Base-by-base conservation (phyloP, 2,797 vertebrate species). In the Anguilla obscura region DNA sequence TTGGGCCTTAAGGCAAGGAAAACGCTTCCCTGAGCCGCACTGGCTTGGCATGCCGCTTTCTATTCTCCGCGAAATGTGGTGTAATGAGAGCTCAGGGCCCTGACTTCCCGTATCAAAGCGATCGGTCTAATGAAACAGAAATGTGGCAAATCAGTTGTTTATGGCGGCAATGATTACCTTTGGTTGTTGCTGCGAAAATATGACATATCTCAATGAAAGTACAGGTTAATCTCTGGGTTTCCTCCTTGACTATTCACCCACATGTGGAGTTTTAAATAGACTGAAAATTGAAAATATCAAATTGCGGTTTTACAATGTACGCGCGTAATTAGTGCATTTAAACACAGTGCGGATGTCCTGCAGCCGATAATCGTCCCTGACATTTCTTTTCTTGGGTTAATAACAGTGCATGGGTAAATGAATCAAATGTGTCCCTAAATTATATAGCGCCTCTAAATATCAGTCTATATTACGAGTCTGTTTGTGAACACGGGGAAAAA, bases 391-490 rank as follows among this genome's bases (percentile, higher is more conserved):
- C 96, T 92, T 94, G 96, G 96, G 96, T 96, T 97, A 97, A 97
- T 97, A 96, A 96, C 96, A 96, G 96, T 94, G 95, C 95, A 94
- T 93, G 95, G 94, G 95, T 96, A 96, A 96, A 96, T 96, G 96
- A 97, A 96, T 96, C 96, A 96, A 96, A 97, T 95, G 95, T 96
- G 95, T 94, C 94, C 95, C 95, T 93, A 96, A 97, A 96, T 97
- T 96, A 97, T 95, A 96, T 94, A 95, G 96, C 93, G 94, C 94
- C 95, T 96, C 95, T 95, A 96, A 96, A 96, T 95, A 96, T 95
- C 94, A 94, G 94, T 96, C 95, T 96, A 94, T 93, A 95, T 96
- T 94, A 95, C 95, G 94, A 92, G 92, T 93, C 94, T 95, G 94
- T 95, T 96, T 95, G 95, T 94, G 96, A 95, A 93, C 94, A 93